A percentile compares a stretch with the other conserved stretches of the same genome.
phyloP scores from a whole-genome alignment of 2,113 vertebrate genomes.

The Lonchura striata region DNA sequence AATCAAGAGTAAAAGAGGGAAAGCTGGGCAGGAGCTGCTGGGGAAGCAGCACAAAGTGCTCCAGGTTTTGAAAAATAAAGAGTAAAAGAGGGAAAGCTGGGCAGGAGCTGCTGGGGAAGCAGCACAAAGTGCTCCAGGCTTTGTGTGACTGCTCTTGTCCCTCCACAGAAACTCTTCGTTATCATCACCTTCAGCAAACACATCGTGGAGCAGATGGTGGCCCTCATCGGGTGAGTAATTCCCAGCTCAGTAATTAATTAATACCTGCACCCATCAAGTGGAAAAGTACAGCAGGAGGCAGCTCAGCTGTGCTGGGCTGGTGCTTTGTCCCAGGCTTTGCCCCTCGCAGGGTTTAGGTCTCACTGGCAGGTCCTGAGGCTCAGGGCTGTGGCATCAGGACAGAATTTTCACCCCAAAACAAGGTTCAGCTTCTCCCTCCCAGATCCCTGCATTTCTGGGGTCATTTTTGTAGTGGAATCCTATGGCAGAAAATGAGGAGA shows the following conservation, averaged over 20 bases:
- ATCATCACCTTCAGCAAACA: slow-evolving; percentile 92
- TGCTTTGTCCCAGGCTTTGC: not conserved
- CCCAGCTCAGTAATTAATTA: not conserved
- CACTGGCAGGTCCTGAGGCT: not conserved
- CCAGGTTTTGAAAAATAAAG: not conserved
- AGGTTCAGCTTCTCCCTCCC: not conserved
- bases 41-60: not conserved
- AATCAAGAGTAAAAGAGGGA: not conserved
- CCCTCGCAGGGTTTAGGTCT: not conserved
- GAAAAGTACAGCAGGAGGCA: not conserved
- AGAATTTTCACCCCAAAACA: not conserved
- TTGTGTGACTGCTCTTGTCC: slow-evolving; percentile 61
- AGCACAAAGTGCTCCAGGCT: not conserved
- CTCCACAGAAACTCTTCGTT: slow-evolving; percentile 91
- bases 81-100: not conserved
- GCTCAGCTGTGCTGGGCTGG: not conserved
- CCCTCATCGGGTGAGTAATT: slow-evolving; percentile 91
- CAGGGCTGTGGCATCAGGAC: not conserved
- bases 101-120: not conserved
- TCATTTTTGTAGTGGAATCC: not conserved
- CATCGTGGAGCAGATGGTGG: slow-evolving; percentile 94
- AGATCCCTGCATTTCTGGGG: not conserved
- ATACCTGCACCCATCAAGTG: slow-evolving; percentile 8
- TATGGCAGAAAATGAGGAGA: fast-evolving
- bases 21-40: not conserved